These are phyloP conservation scores for Seriola rivoliana DNA, from an alignment of 2,113 vertebrate species.

Conservation along the genomic window DNA sequence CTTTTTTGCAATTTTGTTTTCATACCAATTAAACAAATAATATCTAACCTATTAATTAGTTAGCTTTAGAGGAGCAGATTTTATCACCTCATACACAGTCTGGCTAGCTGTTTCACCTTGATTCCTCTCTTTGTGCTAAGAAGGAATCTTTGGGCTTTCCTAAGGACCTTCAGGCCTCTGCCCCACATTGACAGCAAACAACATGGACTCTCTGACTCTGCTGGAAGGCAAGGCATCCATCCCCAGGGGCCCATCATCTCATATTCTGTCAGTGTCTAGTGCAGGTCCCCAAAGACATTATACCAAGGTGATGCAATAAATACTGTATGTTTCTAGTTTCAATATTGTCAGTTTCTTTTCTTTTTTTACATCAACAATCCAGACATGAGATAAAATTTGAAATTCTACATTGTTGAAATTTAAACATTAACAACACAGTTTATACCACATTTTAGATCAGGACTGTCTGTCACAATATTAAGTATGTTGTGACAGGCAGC, in stretches of 20 bases:
- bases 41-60: not conserved
- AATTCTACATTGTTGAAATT: not conserved
- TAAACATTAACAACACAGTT: not conserved
- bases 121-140: too few relatives aligned
- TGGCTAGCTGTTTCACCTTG: too few relatives aligned
- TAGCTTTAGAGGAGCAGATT: not conserved
- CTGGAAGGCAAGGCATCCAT: not conserved
- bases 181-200: not conserved
- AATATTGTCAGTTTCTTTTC: not conserved
- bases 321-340: not conserved
- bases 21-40: not conserved
- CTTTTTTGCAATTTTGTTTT: not conserved
- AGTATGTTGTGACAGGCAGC: not conserved
- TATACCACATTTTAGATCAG: not conserved
- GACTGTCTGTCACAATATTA: not conserved
- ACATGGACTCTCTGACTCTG: not conserved
- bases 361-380: not conserved
- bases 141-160: not conserved
- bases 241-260: not conserved
- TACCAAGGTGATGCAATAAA: conserved; percentile 7
- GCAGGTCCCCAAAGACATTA: not conserved
- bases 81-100: too few relatives aligned
- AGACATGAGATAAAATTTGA: not conserved
- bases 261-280: not conserved
- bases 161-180: not conserved